Conservation (phyloP, 1,140 invertebrate genomes). For the Hydropsyche tenuis region DNA sequence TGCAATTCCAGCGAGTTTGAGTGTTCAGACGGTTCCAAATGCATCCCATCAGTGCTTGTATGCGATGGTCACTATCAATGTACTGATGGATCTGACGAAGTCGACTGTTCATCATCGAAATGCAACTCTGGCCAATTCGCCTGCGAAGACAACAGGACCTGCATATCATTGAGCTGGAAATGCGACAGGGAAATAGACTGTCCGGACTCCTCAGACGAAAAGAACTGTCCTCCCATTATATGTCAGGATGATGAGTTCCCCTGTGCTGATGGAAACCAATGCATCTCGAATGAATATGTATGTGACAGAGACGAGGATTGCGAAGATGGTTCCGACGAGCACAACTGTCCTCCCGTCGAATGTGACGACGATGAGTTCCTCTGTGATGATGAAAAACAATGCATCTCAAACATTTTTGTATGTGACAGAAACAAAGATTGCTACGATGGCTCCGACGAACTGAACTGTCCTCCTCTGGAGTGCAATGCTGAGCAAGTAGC, state of each 20-base stretch:
- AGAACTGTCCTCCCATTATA: background rate
- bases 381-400: too few relatives aligned
- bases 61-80: background rate
- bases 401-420: too few relatives aligned
- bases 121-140: background rate
- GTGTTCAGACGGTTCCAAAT: background rate
- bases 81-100: background rate
- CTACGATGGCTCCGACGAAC: too few relatives aligned
- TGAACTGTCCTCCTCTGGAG: too few relatives aligned
- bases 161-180: background rate
- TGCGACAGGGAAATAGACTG: conserved; percentile 1
- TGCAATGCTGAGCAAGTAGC: background rate
- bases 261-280: too few relatives aligned
- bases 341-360: background rate
- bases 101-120: background rate
- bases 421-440: too few relatives aligned
- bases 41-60: background rate
- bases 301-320: conserved; percentile 48
- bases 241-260: too few relatives aligned
- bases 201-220: background rate
- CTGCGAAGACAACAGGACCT: conserved; percentile 49
- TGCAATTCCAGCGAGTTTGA: background rate
- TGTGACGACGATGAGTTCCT: background rate
- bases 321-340: too few relatives aligned
- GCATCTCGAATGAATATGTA: conserved; percentile 29